phyloP scores from a whole-genome alignment of 2,888 invertebrate genomes.

The Microchrysa polita region DNA sequence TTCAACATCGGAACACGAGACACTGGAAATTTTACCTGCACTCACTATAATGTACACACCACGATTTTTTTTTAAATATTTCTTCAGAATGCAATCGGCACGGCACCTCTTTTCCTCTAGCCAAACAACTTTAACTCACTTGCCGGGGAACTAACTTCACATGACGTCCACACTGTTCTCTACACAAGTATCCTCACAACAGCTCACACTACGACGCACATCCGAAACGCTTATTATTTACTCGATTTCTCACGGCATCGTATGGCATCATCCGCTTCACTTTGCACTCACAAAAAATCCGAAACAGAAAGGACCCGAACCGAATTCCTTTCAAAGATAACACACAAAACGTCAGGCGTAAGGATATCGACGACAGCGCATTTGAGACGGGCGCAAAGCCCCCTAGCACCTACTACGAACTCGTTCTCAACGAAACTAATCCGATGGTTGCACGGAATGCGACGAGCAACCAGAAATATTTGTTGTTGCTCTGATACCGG shows the following conservation, averaged over 20 bases:
- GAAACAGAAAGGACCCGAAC: not conserved
- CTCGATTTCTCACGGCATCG: slow-evolving; percentile 1
- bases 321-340: not conserved
- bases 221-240: not conserved
- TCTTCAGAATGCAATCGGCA: not conserved
- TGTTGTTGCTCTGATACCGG: slow-evolving; percentile 7
- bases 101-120: not conserved
- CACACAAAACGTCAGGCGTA: not conserved
- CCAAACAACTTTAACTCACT: slow-evolving; percentile 7
- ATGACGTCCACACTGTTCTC: not conserved
- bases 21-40: not conserved
- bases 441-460: not conserved
- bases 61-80: not conserved
- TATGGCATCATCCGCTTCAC: not conserved
- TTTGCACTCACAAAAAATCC: not conserved
- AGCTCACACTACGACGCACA: not conserved
- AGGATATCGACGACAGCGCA: not conserved
- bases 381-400: slow-evolving; percentile 1
- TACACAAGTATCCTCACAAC: not conserved
- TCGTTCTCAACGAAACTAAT: slow-evolving; percentile 29
- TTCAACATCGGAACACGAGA: not conserved
- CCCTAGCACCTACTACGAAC: slow-evolving; percentile 1
- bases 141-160: not conserved
- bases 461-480: slow-evolving; percentile 7
- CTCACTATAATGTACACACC: not conserved